Evolutionary conservation across 2,888 invertebrate species (phyloP).

Genomic region (Dysmachus trigonus): DNA sequence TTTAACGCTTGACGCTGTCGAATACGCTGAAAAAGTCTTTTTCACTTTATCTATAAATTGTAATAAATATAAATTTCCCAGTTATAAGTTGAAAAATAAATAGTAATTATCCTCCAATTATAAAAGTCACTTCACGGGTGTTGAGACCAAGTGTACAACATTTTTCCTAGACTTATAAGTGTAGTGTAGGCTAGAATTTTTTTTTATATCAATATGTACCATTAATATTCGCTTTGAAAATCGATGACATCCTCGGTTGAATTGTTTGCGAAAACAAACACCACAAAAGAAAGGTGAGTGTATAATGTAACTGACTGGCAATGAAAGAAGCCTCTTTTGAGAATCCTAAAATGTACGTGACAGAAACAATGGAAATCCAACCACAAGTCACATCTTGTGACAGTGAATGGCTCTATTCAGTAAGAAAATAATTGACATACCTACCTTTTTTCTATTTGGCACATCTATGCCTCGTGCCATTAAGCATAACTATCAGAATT

Average conservation of each 20-base stretch:
- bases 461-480: not conserved
- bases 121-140: too few relatives aligned
- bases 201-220: not conserved
- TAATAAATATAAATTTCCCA: too few relatives aligned
- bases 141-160: too few relatives aligned
- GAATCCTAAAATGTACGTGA: not conserved
- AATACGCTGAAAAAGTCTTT: too few relatives aligned
- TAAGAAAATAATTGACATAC: not conserved
- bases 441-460: not conserved
- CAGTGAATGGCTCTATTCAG: not conserved
- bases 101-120: too few relatives aligned
- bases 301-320: too few relatives aligned
- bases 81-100: too few relatives aligned
- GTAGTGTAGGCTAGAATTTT: not conserved
- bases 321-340: not conserved
- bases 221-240: not conserved
- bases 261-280: not conserved
- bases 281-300: not conserved
- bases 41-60: too few relatives aligned
- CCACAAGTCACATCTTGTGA: not conserved
- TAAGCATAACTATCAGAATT: not conserved
- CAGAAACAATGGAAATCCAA: not conserved
- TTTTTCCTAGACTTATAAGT: not conserved
- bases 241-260: not conserved
- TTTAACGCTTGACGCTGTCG: too few relatives aligned